Evolutionary conservation across 1,140 invertebrate genomes (phyloP), one percentile per base, ranked within the genome.

Genomic region (Mamestra configurata): DNA sequence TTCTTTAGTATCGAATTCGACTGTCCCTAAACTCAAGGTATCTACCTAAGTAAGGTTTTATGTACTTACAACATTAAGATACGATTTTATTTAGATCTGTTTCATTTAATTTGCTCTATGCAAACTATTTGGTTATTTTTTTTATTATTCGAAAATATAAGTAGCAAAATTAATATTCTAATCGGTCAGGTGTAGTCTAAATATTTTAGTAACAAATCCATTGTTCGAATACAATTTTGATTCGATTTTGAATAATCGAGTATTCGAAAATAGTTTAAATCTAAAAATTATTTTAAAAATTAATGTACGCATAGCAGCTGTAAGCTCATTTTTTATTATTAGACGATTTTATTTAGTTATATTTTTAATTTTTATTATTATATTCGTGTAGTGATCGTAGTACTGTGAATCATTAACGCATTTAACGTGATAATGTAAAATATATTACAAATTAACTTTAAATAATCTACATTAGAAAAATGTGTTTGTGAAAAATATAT

Each of bases 401-500:
- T 43, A 37, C 20, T 75, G 46, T 71, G 71, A 75, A 57, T 59
- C 71, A 57, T 75, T 70, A 70, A 59, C 71, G 71, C 71, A 75
- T 75, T 75, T 75, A 75, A n/a, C 11, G 53, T 75, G 53, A 57
- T 57, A 75, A 49, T 59, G 35, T 75, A 59, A 59, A 57, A 57
- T 75, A 40, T 66, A 59, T 59, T 59, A 75, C 73, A 76, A 76
- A 76, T 49, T 76, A 61, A 73, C 40, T 64, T 35, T 64, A 49
- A 64, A 27, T 70, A 70, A 68, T 70, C 40, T 76, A 64, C 53
- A 76, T 46, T 76, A 46, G 66, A 15, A 43, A 24, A 68, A 43
- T 70, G 37, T 24, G 27, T 61, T 64, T 31, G 37, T 76, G 7
- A 40, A 49, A 49, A 64, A 24, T 76, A 61, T 76, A 64, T 75